Percentiles rank a stretch among this genome's conserved stretches.
Evolutionary conservation across 2,113 vertebrate genomes (phyloP).

Genomic region (Limnothrissa miodon): DNA sequence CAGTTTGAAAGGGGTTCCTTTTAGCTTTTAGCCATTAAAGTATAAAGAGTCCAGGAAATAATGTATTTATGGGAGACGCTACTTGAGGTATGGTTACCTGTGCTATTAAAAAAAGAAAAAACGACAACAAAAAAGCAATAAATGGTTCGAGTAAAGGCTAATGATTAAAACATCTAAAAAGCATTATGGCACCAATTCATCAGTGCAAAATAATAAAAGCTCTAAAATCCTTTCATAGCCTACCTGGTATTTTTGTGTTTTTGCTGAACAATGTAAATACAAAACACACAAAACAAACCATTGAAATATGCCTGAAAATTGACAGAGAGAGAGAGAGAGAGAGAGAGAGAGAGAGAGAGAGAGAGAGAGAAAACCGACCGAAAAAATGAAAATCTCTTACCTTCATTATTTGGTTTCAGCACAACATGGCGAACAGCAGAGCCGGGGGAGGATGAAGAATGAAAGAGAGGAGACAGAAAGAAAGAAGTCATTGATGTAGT

Average conservation of each 20-base stretch:
- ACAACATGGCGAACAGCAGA: background rate
- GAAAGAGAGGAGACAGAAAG: background rate
- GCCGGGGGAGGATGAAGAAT: background rate
- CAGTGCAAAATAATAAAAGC: background rate
- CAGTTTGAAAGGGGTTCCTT: background rate
- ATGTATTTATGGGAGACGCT: background rate
- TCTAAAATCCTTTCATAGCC: background rate
- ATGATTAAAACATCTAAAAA: background rate
- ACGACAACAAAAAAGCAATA: background rate
- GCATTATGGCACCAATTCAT: background rate
- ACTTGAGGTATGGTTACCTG: background rate
- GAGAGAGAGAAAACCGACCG: background rate
- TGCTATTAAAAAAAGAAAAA: background rate
- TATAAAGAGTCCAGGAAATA: background rate
- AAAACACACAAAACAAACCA: background rate
- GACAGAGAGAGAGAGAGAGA: constrained; percentile 23
- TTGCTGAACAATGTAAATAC: background rate
- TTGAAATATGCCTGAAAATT: background rate
- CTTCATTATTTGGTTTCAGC: background rate
- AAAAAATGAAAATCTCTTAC: background rate
- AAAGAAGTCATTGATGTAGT: background rate
- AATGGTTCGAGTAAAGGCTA: background rate
- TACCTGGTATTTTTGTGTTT: background rate
- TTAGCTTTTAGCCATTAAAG: background rate
- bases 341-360: background rate